A percentile compares a stretch with the other conserved stretches of the same genome.
These are phyloP conservation scores for Ophiodon elongatus DNA, from an alignment of 2,113 vertebrate genomes.

Conservation along the genomic window DNA sequence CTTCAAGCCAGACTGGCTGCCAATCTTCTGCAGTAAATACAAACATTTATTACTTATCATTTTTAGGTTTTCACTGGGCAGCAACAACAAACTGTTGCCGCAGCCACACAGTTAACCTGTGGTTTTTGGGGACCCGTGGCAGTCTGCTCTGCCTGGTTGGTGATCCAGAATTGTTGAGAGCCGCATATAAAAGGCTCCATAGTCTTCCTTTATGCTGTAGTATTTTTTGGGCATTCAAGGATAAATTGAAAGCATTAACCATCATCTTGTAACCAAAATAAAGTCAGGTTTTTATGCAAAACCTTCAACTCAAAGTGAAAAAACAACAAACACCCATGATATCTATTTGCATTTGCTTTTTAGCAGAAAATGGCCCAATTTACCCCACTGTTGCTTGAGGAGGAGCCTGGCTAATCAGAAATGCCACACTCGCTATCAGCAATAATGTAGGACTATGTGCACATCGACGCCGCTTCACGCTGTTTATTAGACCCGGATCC, in stretches of 20 bases:
- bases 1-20: no score
- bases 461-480: constrained; percentile 43
- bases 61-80: neutral
- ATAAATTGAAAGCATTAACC: neutral
- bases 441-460: constrained; percentile 41
- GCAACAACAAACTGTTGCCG: neutral
- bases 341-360: constrained; percentile 23
- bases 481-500: constrained; percentile 56
- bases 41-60: no score
- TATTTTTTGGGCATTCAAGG: neutral
- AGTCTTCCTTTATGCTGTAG: neutral
- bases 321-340: neutral
- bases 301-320: constrained; percentile 3
- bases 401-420: constrained; percentile 55
- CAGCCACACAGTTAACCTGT: neutral
- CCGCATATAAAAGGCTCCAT: no score
- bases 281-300: neutral
- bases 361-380: constrained; percentile 37
- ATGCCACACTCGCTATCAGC: constrained; percentile 46
- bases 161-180: no score
- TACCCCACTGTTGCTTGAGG: neutral
- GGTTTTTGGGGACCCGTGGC: neutral
- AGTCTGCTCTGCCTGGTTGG: neutral
- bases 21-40: no score
- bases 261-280: constrained; percentile 17